These are phyloP conservation scores for Phylloscopus trochilus DNA, from an alignment of 2,113 vertebrate species.

Conservation along the genomic window DNA sequence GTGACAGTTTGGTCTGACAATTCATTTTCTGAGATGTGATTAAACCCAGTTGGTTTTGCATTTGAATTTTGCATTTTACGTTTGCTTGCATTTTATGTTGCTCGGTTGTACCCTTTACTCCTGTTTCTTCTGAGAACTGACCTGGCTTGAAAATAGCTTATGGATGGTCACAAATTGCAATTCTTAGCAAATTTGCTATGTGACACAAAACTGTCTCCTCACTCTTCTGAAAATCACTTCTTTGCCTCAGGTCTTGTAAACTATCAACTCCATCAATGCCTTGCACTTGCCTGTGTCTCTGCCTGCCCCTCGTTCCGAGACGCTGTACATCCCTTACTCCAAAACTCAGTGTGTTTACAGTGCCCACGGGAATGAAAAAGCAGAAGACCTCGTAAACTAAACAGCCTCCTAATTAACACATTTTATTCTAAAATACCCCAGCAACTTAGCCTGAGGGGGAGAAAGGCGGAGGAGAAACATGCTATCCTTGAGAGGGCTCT, in stretches of 20 bases:
- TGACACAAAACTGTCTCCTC: neutral
- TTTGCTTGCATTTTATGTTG: neutral
- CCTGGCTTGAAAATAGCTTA: neutral
- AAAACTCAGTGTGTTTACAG: neutral
- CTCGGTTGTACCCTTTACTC: neutral
- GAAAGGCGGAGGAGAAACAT: neutral
- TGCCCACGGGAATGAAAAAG: neutral
- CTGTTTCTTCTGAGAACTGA: neutral
- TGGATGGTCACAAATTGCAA: neutral
- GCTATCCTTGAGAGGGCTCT: neutral
- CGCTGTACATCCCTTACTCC: neutral
- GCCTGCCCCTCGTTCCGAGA: neutral
- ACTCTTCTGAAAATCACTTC: neutral
- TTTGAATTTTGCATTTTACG: neutral
- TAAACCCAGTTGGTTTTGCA: neutral
- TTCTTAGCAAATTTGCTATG: neutral
- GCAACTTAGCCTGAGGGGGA: neutral
- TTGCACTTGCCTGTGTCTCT: neutral
- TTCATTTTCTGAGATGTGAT: neutral
- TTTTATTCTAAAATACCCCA: neutral
- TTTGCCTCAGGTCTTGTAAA: neutral
- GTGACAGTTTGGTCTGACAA: neutral
- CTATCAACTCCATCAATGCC: neutral
- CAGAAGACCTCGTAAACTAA: neutral
- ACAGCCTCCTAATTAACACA: conserved; percentile 8